Evolutionary conservation across 2,888 invertebrate species (phyloP), one percentile per base, ranked within the genome.

Genomic region (Drosophila subsilvestris): DNA sequence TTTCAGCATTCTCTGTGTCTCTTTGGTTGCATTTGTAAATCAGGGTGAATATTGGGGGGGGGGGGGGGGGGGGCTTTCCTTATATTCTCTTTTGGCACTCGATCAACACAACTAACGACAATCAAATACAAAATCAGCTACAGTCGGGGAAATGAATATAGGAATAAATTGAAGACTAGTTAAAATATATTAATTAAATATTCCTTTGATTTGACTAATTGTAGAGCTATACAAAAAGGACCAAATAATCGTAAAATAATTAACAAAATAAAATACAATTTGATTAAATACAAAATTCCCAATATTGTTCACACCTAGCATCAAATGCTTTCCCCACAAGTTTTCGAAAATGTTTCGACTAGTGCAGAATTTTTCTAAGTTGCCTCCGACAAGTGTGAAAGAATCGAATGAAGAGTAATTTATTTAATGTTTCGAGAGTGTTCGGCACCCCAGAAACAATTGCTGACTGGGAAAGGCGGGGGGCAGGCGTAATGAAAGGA

Each of bases 51-150:
- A 22, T 6, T 18, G 10, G 6, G 18, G 18, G 58, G 49, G 18
- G 18, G 58, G 49, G 18, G 18, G 58, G 49, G n/a, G n/a, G 18
- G 18, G 58, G 49, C 57, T 74, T 75, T 75, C 55, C 50, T 67
- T 75, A 70, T 76, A 66, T 43, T 59, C 55, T 75, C 67, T 79
- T 77, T 84, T 86, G 85, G 81, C 79, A 79, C 61, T 59, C 51
- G 75, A 69, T 81, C 85, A 85, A 87, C 70, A 74, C 74, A 80
- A 63, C 59, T 47, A 68, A 61, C 54, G 59, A 65, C 76, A 68
- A 42, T 47, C 61, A 48, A 63, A 62, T 60, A 9, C 1, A 22
- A 22, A 8, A 14, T 3, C 3, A 7, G 1, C 37, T n/a, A 37
- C 37, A 37, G 37, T 7, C 37, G 2, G 37, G 37, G 37, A 14